phyloP scores from a whole-genome alignment of 1,140 invertebrate species.

The Trichogramma pretiosum region DNA sequence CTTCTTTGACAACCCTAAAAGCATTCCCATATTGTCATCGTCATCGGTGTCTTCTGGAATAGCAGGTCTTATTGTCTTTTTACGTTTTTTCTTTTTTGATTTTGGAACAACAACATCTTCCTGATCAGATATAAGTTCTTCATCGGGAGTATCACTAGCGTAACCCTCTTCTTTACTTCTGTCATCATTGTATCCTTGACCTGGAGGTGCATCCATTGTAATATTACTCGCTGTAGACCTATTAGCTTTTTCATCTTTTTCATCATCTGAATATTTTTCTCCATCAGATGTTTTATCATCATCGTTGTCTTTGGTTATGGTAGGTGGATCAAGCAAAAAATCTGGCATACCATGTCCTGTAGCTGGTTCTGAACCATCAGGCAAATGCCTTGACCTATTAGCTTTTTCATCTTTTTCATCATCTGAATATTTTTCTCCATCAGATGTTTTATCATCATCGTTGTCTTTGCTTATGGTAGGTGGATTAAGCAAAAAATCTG shows the following conservation, averaged over 20 bases:
- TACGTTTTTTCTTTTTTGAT: conserved; percentile 39
- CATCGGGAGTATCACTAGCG: conserved; percentile 34
- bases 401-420: conserved; percentile 15
- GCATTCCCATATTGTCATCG: conserved; percentile 31
- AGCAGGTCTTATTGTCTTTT: conserved; percentile 33
- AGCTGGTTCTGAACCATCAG: conserved; percentile 23
- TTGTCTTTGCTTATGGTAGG: conserved; percentile 12
- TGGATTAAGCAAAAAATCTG: conserved; percentile 33
- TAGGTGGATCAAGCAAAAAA: conserved; percentile 28
- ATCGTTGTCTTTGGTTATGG: conserved; percentile 13
- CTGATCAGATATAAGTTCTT: conserved; percentile 38
- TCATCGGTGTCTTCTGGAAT: conserved; percentile 28
- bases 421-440: conserved; percentile 33
- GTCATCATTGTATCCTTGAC: conserved; percentile 22
- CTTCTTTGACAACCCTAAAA: conserved; percentile 42
- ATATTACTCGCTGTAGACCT: not conserved
- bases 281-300: conserved; percentile 20
- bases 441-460: conserved; percentile 23
- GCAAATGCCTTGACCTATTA: conserved; percentile 6
- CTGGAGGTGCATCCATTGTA: conserved; percentile 10
- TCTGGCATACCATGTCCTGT: conserved; percentile 34
- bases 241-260: conserved; percentile 11
- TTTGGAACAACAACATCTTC: conserved; percentile 29
- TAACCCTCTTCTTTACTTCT: conserved; percentile 26
- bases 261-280: not conserved